Conservation (phyloP, 2,888 invertebrate species). For the Congeria kusceri region DNA sequence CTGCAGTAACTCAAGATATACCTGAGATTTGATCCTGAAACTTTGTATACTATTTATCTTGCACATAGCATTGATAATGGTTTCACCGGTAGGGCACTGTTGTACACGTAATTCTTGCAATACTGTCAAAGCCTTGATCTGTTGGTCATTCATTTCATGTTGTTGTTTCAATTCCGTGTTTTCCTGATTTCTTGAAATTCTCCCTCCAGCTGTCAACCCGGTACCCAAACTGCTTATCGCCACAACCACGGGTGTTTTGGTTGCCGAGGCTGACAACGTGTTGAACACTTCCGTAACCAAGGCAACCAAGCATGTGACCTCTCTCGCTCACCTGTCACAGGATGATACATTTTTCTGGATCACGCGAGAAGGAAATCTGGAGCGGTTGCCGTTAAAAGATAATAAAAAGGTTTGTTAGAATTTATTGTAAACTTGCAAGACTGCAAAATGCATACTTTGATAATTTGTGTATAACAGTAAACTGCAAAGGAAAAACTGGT, state of each 20-base stretch:
- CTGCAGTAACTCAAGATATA: too few species aligned
- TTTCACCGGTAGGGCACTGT: too few species aligned
- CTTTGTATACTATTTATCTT: too few species aligned
- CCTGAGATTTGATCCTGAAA: too few species aligned
- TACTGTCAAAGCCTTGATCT: too few species aligned
- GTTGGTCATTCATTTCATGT: too few species aligned
- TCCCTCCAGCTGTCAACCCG: conserved; percentile 88
- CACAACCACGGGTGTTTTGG: conserved; percentile 78
- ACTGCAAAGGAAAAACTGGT: too few species aligned
- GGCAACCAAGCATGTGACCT: conserved; percentile 85
- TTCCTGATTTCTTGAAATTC: neutral
- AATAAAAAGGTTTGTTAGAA: conserved; percentile 45
- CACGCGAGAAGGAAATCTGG: conserved; percentile 87
- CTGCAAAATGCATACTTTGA: too few species aligned
- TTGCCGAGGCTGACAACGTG: conserved; percentile 74
- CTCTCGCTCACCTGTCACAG: conserved; percentile 89
- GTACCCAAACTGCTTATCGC: conserved; percentile 92
- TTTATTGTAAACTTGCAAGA: neutral
- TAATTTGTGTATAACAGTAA: too few species aligned
- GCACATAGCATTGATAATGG: too few species aligned
- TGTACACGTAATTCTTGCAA: too few species aligned
- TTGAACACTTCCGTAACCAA: conserved; percentile 66
- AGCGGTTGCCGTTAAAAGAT: conserved; percentile 40
- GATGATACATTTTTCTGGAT: conserved; percentile 91
- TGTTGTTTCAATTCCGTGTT: too few species aligned